These are phyloP conservation scores for Andrena minutula DNA, from an alignment of 2,888 invertebrate species.

Conservation along the genomic window DNA sequence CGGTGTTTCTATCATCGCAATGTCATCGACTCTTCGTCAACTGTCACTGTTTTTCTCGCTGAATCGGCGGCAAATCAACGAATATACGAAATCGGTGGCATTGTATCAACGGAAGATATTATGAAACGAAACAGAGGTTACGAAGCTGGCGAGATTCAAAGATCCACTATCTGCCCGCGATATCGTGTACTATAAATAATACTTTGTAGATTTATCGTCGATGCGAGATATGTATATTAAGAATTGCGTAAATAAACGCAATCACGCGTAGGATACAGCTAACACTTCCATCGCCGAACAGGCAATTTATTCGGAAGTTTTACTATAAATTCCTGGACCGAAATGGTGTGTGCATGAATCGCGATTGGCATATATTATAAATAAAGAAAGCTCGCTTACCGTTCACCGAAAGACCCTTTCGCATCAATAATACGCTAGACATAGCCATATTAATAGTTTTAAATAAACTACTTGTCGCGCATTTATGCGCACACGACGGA, in stretches of 20 bases:
- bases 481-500: slow-evolving; percentile 41
- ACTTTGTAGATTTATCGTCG: neutral
- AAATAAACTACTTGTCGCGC: slow-evolving; percentile 57
- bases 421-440: slow-evolving; percentile 66
- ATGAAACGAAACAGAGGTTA: neutral
- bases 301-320: slow-evolving; percentile 19
- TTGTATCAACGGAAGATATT: neutral
- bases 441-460: slow-evolving; percentile 68
- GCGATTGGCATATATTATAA: slow-evolving; percentile 37
- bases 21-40: neutral
- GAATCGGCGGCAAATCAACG: neutral
- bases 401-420: slow-evolving; percentile 65
- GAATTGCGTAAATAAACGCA: slow-evolving; percentile 28
- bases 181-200: slow-evolving; percentile 18
- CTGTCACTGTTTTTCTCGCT: neutral
- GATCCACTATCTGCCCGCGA: neutral
- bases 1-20: neutral
- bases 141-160: neutral
- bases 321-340: slow-evolving; percentile 14
- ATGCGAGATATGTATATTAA: neutral
- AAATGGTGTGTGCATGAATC: slow-evolving; percentile 32
- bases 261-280: neutral
- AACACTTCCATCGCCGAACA: slow-evolving; percentile 1
- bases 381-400: slow-evolving; percentile 69
- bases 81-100: neutral